phyloP scores from a whole-genome alignment of 2,113 vertebrate genomes.

The Eudyptes chrysolophus region DNA sequence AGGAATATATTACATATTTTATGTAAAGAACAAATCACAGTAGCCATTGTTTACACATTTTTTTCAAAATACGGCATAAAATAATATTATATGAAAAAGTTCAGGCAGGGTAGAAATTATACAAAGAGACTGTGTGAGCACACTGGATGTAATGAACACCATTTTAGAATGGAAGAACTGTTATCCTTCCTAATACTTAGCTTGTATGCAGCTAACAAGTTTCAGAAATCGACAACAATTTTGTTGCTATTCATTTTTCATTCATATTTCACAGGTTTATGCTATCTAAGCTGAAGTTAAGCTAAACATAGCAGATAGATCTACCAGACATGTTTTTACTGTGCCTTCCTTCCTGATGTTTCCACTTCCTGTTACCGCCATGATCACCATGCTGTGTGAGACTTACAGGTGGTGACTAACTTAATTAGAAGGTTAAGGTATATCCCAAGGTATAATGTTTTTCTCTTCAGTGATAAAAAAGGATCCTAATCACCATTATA shows the following conservation, averaged over 20 bases:
- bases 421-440: neutral
- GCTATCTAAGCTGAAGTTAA: neutral
- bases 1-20: neutral
- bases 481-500: neutral
- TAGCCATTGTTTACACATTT: neutral
- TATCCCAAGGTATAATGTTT: neutral
- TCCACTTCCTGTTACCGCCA: neutral
- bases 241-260: neutral
- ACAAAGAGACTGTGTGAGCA: neutral
- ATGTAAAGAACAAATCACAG: neutral
- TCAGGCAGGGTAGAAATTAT: neutral
- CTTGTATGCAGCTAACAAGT: neutral
- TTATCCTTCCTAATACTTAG: neutral
- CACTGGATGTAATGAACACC: neutral
- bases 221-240: neutral
- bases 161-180: neutral
- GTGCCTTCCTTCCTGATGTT: neutral
- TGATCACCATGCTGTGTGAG: accelerated
- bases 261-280: neutral
- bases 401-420: neutral
- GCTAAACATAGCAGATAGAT: neutral
- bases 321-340: neutral
- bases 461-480: neutral
- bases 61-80: neutral
- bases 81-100: neutral